Percentiles rank a stretch among this genome's conserved stretches.
These are phyloP conservation scores for Odocoileus hemionus DNA, from an alignment of 2,113 vertebrate genomes.

Conservation along the genomic window DNA sequence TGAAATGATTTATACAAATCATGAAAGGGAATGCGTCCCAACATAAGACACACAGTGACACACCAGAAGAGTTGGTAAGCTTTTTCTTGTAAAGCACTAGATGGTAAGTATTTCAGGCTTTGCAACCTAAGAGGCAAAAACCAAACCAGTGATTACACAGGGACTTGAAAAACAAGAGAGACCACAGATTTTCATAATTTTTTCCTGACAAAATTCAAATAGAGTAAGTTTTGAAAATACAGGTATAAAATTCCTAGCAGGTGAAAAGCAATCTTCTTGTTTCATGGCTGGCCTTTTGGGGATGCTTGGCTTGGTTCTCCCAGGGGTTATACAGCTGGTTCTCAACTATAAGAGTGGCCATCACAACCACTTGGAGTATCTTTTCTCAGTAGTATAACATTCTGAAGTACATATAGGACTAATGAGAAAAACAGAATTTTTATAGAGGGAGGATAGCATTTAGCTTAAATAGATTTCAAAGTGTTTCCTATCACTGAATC, in stretches of 20 bases:
- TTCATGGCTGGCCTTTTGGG: background rate
- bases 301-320: background rate
- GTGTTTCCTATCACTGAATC: background rate
- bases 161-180: background rate
- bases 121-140: background rate
- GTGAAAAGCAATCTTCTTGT: background rate
- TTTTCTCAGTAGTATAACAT: background rate
- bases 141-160: background rate
- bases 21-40: background rate
- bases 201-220: slow-evolving; percentile 28
- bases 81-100: background rate
- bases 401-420: background rate
- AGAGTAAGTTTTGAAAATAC: background rate
- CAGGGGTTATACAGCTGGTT: background rate
- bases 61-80: background rate
- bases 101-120: background rate
- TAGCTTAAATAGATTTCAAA: background rate
- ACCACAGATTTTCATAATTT: background rate
- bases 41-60: background rate
- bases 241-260: background rate
- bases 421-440: background rate
- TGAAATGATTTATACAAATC: background rate
- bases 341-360: background rate
- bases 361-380: background rate
- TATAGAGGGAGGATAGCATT: background rate